phyloP scores from a whole-genome alignment of 2,797 vertebrate species.

The Intellagama lesueurii region DNA sequence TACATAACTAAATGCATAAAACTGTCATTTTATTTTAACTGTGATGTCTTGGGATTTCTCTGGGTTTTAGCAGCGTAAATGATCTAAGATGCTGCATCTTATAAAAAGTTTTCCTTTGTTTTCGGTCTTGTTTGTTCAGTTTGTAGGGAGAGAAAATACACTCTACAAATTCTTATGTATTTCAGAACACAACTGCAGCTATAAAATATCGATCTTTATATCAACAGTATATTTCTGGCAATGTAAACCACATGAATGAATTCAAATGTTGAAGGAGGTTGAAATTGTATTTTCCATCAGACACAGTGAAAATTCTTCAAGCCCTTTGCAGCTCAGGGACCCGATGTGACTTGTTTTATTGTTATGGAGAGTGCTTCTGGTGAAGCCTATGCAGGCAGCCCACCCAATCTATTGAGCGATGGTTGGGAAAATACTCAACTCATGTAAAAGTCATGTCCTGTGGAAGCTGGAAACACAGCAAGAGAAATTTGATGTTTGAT shows the following conservation, averaged over 20 bases:
- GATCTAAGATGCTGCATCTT: accelerated
- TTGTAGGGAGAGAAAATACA: background rate
- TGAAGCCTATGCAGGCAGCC: background rate
- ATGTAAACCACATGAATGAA: conserved; percentile 52
- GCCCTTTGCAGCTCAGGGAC: conserved; percentile 23
- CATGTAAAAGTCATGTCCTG: background rate
- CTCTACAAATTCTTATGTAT: conserved; percentile 52
- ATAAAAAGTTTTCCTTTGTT: too few species aligned
- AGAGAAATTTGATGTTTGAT: background rate
- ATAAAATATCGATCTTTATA: conserved; percentile 58
- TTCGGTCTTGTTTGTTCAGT: background rate
- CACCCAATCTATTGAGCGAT: background rate
- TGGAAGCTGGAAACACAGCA: background rate
- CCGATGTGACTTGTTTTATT: conserved; percentile 36
- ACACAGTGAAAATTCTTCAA: background rate
- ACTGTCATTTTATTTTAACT: background rate
- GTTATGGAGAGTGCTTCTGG: conserved; percentile 32
- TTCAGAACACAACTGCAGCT: conserved; percentile 43
- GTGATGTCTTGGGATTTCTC: background rate
- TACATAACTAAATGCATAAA: background rate
- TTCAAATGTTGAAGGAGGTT: conserved; percentile 49
- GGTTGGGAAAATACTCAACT: background rate
- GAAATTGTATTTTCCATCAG: conserved; percentile 40
- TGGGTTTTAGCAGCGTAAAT: background rate
- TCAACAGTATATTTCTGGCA: conserved; percentile 49